phyloP scores from a whole-genome alignment of 1,140 invertebrate genomes.

The Leptoteleia sp. region DNA sequence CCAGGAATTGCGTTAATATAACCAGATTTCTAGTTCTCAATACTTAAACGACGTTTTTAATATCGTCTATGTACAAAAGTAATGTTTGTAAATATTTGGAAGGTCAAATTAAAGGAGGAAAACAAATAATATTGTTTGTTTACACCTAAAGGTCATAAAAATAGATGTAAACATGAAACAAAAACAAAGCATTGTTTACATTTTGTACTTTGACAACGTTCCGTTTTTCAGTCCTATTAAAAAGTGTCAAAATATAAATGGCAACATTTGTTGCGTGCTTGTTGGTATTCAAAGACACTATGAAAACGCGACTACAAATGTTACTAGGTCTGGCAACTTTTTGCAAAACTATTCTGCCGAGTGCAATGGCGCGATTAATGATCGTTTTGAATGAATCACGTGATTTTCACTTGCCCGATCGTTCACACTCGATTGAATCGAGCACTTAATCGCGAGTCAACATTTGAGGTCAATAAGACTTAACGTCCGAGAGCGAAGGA shows the following conservation, averaged over 20 bases:
- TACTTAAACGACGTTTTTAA: too few relatives aligned
- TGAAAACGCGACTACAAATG: slow-evolving; percentile 23
- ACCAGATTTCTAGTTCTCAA: too few relatives aligned
- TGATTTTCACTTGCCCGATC: slow-evolving; percentile 15
- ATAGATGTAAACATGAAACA: too few relatives aligned
- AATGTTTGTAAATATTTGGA: too few relatives aligned
- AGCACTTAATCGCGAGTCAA: slow-evolving; percentile 40
- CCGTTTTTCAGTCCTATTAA: too few relatives aligned
- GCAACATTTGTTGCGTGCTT: neutral
- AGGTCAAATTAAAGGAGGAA: too few relatives aligned
- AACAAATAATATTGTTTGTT: too few relatives aligned
- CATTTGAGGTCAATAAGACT: slow-evolving; percentile 49
- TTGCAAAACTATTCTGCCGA: slow-evolving; percentile 1
- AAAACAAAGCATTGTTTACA: too few relatives aligned
- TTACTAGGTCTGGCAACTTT: slow-evolving; percentile 32
- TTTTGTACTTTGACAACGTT: too few relatives aligned
- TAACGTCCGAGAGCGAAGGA: slow-evolving; percentile 7
- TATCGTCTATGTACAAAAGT: too few relatives aligned
- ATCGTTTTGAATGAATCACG: slow-evolving; percentile 43
- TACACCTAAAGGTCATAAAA: too few relatives aligned
- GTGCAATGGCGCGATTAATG: slow-evolving; percentile 31
- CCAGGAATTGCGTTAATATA: too few relatives aligned
- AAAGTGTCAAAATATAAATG: neutral
- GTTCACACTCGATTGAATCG: slow-evolving; percentile 43
- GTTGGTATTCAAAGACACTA: slow-evolving; percentile 5